Evolutionary conservation across 2,797 vertebrate species (phyloP).

Genomic region (Pantherophis alleghaniensis): DNA sequence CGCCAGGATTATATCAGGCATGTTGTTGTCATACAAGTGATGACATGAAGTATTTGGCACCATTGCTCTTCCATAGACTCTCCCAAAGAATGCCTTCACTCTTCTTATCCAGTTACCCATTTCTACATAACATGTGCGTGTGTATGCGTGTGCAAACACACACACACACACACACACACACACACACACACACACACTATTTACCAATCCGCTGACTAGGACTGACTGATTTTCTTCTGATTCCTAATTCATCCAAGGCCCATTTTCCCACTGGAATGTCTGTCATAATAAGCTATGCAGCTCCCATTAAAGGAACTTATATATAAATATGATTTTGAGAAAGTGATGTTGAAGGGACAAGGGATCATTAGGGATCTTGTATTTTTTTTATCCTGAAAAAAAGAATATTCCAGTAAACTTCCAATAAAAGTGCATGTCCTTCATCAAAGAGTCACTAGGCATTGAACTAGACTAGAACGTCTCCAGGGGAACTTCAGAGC

Average conservation of each 20-base stretch:
- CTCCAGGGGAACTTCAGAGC: background rate
- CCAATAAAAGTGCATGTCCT: background rate
- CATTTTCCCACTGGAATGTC: background rate
- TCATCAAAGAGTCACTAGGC: background rate
- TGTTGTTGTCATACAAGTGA: background rate
- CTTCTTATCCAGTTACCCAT: background rate
- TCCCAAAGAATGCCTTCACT: background rate
- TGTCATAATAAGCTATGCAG: background rate
- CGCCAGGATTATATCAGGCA: background rate
- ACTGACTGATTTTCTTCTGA: background rate
- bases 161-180: too few relatives aligned
- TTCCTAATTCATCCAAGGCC: background rate
- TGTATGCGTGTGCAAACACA: too few relatives aligned
- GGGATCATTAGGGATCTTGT: background rate
- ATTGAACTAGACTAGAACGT: background rate
- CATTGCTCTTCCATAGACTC: background rate
- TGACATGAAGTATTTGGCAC: background rate
- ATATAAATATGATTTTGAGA: background rate
- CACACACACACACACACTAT: too few relatives aligned
- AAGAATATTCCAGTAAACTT: background rate
- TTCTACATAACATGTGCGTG: background rate
- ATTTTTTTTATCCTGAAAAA: background rate
- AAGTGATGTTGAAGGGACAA: background rate
- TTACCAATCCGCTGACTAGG: too few relatives aligned
- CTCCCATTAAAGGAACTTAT: background rate